phyloP scores from a whole-genome alignment of 23 tunicate genomes.

The Pegea sp. region DNA sequence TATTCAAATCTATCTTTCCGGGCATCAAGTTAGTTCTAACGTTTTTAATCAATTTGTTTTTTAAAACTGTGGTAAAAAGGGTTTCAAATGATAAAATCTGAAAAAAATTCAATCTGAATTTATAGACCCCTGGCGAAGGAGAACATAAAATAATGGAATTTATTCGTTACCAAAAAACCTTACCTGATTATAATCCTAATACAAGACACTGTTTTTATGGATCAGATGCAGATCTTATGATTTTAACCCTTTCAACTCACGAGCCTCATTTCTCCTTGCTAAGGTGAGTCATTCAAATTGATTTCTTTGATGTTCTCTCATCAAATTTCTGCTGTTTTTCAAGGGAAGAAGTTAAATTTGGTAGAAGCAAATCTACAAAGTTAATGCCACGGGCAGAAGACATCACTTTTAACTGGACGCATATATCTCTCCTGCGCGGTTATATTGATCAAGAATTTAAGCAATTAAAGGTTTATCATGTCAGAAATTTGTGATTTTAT shows the following conservation, averaged over 20 bases:
- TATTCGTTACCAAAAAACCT: conserved; percentile 72
- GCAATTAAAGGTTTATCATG: conserved; percentile 29
- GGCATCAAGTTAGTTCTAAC: conserved; percentile 65
- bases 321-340: background rate
- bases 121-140: conserved; percentile 96
- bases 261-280: conserved; percentile 95
- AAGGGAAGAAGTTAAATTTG: conserved; percentile 81
- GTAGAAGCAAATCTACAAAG: conserved; percentile 10
- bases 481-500: too few relatives aligned
- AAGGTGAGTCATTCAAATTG: conserved; percentile 15
- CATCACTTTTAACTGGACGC: conserved; percentile 85
- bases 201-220: conserved; percentile 95
- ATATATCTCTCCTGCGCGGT: conserved; percentile 83
- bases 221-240: conserved; percentile 92
- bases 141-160: conserved; percentile 98
- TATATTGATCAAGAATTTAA: conserved; percentile 96
- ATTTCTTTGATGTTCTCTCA: too few relatives aligned
- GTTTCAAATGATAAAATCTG: background rate
- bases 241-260: conserved; percentile 80
- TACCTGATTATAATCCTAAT: conserved; percentile 50
- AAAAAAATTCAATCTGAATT: background rate
- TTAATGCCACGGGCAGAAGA: conserved; percentile 32
- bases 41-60: background rate
- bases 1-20: conserved; percentile 59
- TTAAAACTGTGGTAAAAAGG: background rate